These are phyloP conservation scores for Spilosoma lubricipeda DNA, from an alignment of 2,888 invertebrate species.

Conservation along the genomic window DNA sequence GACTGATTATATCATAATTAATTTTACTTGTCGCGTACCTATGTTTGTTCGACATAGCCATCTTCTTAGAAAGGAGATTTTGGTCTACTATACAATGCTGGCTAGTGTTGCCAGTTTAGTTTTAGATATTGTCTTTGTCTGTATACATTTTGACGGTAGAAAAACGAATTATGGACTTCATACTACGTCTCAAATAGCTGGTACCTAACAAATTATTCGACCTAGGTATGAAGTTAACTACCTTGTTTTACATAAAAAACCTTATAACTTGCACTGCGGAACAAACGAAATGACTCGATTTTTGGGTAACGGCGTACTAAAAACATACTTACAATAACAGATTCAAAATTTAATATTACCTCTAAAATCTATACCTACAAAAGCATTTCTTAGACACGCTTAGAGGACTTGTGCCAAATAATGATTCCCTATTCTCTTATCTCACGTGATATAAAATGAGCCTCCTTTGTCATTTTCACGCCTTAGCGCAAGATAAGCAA, in stretches of 20 bases:
- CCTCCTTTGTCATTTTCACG: conserved; percentile 11
- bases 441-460: background rate
- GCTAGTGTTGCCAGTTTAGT: too few species aligned
- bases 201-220: background rate
- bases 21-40: background rate
- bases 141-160: background rate
- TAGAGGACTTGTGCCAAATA: background rate
- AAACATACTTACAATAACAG: background rate
- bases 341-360: background rate
- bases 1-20: background rate
- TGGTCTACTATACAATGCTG: too few species aligned
- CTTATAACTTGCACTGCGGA: background rate
- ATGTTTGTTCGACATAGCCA: background rate
- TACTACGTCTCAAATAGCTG: background rate
- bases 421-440: background rate
- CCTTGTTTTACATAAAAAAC: background rate
- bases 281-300: background rate
- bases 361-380: background rate
- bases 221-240: background rate
- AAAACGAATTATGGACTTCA: background rate
- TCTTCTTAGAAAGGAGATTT: too few species aligned
- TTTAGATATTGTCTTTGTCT: too few species aligned
- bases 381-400: background rate
- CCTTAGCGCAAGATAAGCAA: conserved; percentile 13
- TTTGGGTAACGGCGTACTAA: background rate